phyloP scores from a whole-genome alignment of 2,888 invertebrate genomes.

The Scaptomyza reducta region DNA sequence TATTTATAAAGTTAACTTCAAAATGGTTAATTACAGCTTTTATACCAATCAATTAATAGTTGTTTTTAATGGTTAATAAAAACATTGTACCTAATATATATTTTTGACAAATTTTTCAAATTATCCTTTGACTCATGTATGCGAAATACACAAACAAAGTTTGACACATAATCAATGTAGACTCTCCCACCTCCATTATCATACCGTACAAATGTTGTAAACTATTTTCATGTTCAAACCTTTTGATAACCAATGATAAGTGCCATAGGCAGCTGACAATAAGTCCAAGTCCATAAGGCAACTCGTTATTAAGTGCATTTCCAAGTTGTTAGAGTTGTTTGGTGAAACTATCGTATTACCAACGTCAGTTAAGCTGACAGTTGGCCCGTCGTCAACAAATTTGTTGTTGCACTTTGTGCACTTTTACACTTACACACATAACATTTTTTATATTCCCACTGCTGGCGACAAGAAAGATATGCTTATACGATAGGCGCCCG shows the following conservation, averaged over 20 bases:
- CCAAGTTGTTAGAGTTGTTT: conserved; percentile 22
- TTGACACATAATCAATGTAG: neutral
- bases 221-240: neutral
- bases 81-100: too few species aligned
- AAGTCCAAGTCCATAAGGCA: neutral
- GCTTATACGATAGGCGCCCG: conserved; percentile 36
- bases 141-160: too few species aligned
- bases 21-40: too few species aligned
- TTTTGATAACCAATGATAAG: neutral
- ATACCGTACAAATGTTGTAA: neutral
- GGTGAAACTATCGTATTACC: conserved; percentile 2
- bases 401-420: conserved; percentile 23
- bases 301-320: conserved; percentile 23
- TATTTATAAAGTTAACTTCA: too few species aligned
- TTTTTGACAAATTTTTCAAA: too few species aligned
- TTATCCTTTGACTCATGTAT: too few species aligned
- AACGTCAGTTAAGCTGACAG: conserved; percentile 3
- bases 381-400: conserved; percentile 20
- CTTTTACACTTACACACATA: conserved; percentile 13
- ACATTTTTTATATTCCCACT: conserved; percentile 59
- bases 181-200: too few species aligned
- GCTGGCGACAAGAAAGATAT: conserved; percentile 25
- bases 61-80: too few species aligned
- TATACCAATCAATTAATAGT: too few species aligned
- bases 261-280: conserved; percentile 6